Base-by-base conservation (phyloP, 2,797 vertebrate species). In the Sphenopsis melanotis region DNA sequence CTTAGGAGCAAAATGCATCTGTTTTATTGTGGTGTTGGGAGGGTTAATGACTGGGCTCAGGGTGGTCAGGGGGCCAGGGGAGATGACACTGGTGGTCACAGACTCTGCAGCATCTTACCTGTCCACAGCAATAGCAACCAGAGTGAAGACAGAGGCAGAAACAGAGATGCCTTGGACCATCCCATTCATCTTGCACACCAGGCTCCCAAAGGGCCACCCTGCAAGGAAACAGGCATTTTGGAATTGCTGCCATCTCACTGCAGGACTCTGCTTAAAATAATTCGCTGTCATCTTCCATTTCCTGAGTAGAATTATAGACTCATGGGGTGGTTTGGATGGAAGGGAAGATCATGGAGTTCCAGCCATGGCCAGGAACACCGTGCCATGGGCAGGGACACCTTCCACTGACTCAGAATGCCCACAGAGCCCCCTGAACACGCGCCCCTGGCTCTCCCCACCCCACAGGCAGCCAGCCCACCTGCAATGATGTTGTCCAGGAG, bases 181-280 rank as follows among this genome's bases (percentile, higher is more conserved):
- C 32, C 99, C 99, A 0, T 98, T 99, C 98, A 98, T 98, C 94
- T 99, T 99, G 96, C 99, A 99, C 83, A 99, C 97, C 21, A 98
- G 90, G 47, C 97, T 99, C 57, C 99, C 99, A 96, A 99, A 99
- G 1, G 99, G 99, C 99, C 99, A 99, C 7, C 99, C 99, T 99
- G 97, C 66, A 92, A 91, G 11, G 22, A 59, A 61, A 72, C 3
- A 4, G 34, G 36, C 20, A 9, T 15, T 14, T 71, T 72, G 29
- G 41, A 86, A 52, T n/a, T 23, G 24, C 46, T 4, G 1, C 27
- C 15, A 3, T 20, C 14, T 74, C 61, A 4, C n/a, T 17, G 42
- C 70, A 76, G 23, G 6, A 6, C 16, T 52, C 3, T 3, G 12
- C 59, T 84, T 60, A 12, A 49, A 75, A 37, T 20, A 1, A 20